phyloP scores from a whole-genome alignment of 2,888 invertebrate genomes.

The Drosophila tanythrix region DNA sequence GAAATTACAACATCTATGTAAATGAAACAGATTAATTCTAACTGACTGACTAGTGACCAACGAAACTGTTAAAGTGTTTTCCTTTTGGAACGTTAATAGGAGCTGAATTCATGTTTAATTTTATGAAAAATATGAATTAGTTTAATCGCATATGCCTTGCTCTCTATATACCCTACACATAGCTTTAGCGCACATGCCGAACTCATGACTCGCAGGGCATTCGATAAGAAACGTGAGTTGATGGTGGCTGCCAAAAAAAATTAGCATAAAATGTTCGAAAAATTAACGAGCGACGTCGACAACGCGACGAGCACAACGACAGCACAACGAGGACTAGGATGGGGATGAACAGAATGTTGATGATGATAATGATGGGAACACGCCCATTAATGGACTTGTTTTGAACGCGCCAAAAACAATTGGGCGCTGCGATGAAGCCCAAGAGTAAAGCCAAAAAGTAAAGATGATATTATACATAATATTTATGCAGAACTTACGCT shows the following conservation, averaged over 20 bases:
- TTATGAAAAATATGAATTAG: not conserved
- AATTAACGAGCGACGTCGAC: conserved; percentile 69
- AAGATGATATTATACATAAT: too few relatives aligned
- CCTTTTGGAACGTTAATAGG: not conserved
- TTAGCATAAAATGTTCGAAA: conserved; percentile 73
- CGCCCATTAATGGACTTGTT: conserved; percentile 68
- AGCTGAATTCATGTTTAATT: not conserved
- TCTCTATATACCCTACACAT: conserved; percentile 18
- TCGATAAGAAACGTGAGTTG: conserved; percentile 40
- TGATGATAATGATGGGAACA: conserved; percentile 39
- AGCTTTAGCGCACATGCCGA: conserved; percentile 37
- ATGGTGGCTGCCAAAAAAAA: conserved; percentile 65
- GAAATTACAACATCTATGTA: not conserved
- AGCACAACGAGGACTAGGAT: conserved; percentile 3
- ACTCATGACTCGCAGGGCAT: conserved; percentile 40
- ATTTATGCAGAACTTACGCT: conserved; percentile 80
- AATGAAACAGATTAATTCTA: not conserved
- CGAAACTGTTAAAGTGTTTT: not conserved
- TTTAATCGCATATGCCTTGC: not conserved
- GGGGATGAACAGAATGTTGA: conserved; percentile 12
- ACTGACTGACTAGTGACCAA: not conserved
- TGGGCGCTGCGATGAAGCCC: not conserved
- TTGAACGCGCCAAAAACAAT: conserved; percentile 32
- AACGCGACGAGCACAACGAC: conserved; percentile 32
- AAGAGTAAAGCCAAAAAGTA: not conserved